These are phyloP conservation scores for Odocoileus hemionus DNA, from an alignment of 2,113 vertebrate genomes.

Conservation along the genomic window DNA sequence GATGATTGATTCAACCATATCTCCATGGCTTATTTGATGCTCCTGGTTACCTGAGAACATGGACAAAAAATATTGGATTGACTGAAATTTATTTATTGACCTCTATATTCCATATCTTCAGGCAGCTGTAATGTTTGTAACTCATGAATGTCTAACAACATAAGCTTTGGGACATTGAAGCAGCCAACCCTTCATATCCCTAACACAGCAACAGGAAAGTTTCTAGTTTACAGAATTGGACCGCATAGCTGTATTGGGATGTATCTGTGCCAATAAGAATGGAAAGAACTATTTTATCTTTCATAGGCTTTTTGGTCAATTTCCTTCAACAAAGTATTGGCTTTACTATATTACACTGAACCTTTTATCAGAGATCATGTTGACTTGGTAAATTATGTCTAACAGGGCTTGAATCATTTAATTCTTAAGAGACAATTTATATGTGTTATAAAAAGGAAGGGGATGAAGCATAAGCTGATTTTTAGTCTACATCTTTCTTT, in stretches of 20 bases:
- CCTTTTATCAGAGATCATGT: background rate
- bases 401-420: background rate
- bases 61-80: background rate
- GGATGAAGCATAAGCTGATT: background rate
- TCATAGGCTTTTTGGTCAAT: background rate
- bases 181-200: background rate
- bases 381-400: background rate
- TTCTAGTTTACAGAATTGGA: background rate
- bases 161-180: background rate
- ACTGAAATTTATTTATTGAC: background rate
- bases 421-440: background rate
- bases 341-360: background rate
- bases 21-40: background rate
- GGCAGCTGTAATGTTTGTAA: background rate
- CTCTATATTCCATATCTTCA: background rate
- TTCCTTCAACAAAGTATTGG: background rate
- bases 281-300: background rate
- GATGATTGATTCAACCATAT: constrained; percentile 23
- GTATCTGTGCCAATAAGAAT: background rate
- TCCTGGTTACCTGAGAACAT: background rate
- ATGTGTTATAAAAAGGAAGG: background rate
- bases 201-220: background rate
- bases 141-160: background rate
- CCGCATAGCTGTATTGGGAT: background rate
- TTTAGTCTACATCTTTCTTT: background rate